Base-by-base conservation (phyloP, 2,888 invertebrate genomes). In the Plebejus argus region DNA sequence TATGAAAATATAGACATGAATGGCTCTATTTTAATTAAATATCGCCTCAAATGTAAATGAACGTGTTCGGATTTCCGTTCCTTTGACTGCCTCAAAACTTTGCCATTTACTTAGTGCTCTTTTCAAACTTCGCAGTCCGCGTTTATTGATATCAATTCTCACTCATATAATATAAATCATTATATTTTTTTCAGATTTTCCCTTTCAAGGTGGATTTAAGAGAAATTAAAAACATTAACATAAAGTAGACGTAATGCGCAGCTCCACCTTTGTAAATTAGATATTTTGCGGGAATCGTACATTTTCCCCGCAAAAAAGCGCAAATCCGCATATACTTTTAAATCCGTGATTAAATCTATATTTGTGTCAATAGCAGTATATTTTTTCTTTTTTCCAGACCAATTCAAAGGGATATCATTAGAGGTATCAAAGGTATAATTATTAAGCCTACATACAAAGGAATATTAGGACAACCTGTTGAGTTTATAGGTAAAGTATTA, bases 391-490 rank as follows among this genome's bases (percentile, higher is more conserved):
- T 87, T 91, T 90, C 78, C 91, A 94, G 93, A 90, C 88, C 89
- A 86, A 90, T 90, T 86, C 86, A 90, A 92, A 92, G 93, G 93
- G 93, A 93, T 88, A 91, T 97, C 90, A 96, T 96, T 82, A 97
- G 96, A 89, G 98, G 99, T 91, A 97, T 98, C 79, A 95, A 95
- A 87, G 96, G 97, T 83, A 98, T 99, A 86, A 95, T 96, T 88
- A 98, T 99, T 77, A 97, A 97, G 85, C 96, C 93, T 80, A 89
- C 88, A 53, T 85, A 88, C 84, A 97, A 97, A 92, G 98, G 98
- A 81, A 95, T 97, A 76, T 96, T 99, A 77, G 98, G 99, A 82
- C 96, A 97, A 88, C 98, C 98, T 77, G 98, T 99, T 77, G 98
- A 99, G 91, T 99, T 99, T 93, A 98, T 98, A 94, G 99, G 98